phyloP scores from a whole-genome alignment of 2,888 invertebrate genomes.

The Diabrotica balteata region DNA sequence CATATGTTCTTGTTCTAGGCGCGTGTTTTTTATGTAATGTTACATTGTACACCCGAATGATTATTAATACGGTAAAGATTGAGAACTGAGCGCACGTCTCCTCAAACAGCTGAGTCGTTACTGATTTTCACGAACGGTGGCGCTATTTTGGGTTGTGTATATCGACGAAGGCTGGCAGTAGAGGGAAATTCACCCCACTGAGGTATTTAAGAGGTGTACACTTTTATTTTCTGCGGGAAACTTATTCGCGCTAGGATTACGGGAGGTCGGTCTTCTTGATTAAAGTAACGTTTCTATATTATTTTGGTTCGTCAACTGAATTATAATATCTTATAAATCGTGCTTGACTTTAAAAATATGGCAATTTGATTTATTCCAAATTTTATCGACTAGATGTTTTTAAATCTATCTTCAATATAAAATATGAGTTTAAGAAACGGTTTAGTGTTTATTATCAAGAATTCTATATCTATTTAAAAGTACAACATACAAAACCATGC shows the following conservation, averaged over 20 bases:
- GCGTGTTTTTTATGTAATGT: background rate
- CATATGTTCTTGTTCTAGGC: background rate
- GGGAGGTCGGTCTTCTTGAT: background rate
- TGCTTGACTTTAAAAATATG: no score
- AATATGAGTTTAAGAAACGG: no score
- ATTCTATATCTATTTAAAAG: no score
- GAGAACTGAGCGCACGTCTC: constrained; percentile 42
- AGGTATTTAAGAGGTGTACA: constrained; percentile 9
- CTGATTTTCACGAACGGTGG: constrained; percentile 53
- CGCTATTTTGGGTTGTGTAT: constrained; percentile 43
- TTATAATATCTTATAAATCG: no score
- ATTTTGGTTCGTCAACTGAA: no score
- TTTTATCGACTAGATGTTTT: no score
- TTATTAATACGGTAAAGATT: constrained; percentile 35
- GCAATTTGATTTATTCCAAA: no score
- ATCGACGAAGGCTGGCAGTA: constrained; percentile 25
- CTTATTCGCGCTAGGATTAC: background rate
- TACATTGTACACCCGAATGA: constrained; percentile 21
- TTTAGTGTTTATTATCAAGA: no score
- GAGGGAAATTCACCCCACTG: constrained; percentile 11
- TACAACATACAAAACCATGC: no score
- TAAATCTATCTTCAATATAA: no score
- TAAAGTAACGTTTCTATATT: background rate
- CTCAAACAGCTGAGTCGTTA: constrained; percentile 52
- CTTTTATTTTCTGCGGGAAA: constrained; percentile 2